These are phyloP conservation scores for Semaprochilodus insignis DNA, from an alignment of 2,797 vertebrate species.

Conservation along the genomic window DNA sequence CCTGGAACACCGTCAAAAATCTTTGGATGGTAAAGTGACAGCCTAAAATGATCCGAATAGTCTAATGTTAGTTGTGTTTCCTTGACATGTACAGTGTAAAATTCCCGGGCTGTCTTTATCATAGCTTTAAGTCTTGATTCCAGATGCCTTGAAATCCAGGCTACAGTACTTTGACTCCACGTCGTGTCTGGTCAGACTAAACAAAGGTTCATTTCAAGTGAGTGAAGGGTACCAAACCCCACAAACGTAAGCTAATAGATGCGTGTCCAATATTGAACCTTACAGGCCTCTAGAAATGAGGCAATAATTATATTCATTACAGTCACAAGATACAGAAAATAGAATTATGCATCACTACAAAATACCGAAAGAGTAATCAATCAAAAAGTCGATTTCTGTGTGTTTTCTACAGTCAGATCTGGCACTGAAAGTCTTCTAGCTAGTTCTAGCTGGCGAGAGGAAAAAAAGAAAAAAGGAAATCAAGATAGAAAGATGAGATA, in stretches of 20 bases:
- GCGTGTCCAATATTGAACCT: conserved; percentile 53
- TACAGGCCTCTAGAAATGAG: conserved; percentile 73
- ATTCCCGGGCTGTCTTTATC: conserved; percentile 40
- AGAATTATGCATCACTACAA: conserved; percentile 53
- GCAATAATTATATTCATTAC: conserved; percentile 58
- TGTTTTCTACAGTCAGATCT: background rate
- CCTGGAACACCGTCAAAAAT: conserved; percentile 34
- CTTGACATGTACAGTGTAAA: background rate
- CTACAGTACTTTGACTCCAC: conserved; percentile 22
- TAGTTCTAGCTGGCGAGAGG: background rate
- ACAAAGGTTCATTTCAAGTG: conserved; percentile 27
- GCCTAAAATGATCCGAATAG: conserved; percentile 13
- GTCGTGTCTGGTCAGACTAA: conserved; percentile 19
- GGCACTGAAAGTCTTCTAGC: background rate
- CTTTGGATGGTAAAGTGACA: conserved; percentile 29
- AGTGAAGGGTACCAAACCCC: conserved; percentile 49
- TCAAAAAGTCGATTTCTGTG: background rate
- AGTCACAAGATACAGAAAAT: background rate
- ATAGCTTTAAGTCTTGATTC: conserved; percentile 38
- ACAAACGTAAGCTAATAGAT: conserved; percentile 48
- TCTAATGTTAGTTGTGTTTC: background rate
- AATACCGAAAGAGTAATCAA: background rate
- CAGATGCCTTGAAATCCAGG: conserved; percentile 38
- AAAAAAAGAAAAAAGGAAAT: background rate
- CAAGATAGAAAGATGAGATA: background rate